These are phyloP conservation scores for Xiphias gladius DNA, from an alignment of 2,113 vertebrate species.

Conservation along the genomic window DNA sequence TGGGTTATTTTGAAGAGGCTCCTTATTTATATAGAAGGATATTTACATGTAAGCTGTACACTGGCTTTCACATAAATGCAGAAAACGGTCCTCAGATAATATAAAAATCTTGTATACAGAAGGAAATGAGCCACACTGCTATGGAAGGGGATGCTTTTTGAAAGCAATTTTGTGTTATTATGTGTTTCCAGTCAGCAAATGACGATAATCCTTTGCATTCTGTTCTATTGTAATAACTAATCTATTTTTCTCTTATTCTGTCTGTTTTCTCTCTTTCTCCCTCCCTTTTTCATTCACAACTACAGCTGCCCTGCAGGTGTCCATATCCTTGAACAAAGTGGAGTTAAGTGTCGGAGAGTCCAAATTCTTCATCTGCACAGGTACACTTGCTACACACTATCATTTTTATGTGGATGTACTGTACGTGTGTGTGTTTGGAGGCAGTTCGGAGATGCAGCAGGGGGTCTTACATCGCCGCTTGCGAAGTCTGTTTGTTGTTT, in stretches of 20 bases:
- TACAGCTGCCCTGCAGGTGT: conserved; percentile 95
- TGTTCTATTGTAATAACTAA: conserved; percentile 22
- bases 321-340: conserved; percentile 98
- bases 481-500: conserved; percentile 25
- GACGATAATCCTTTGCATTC: conserved; percentile 12
- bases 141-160: conserved; percentile 6
- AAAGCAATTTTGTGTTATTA: conserved; percentile 24
- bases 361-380: conserved; percentile 99
- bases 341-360: conserved; percentile 98
- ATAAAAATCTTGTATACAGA: neutral
- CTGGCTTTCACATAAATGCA: neutral
- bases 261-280: neutral
- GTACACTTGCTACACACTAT: conserved; percentile 74
- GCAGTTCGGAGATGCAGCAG: conserved; percentile 1
- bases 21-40: conserved; percentile 7
- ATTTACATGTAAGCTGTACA: conserved; percentile 1
- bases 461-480: neutral
- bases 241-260: neutral
- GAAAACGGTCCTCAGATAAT: conserved; percentile 1
- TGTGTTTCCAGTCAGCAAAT: conserved; percentile 21
- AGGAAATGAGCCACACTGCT: neutral
- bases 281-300: conserved; percentile 29
- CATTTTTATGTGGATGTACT: conserved; percentile 3
- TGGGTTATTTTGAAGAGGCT: neutral
- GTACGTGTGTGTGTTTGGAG: conserved; percentile 26